These are phyloP conservation scores for Forbesichthys papilliferus DNA, from an alignment of 2,113 vertebrate genomes.

Conservation along the genomic window DNA sequence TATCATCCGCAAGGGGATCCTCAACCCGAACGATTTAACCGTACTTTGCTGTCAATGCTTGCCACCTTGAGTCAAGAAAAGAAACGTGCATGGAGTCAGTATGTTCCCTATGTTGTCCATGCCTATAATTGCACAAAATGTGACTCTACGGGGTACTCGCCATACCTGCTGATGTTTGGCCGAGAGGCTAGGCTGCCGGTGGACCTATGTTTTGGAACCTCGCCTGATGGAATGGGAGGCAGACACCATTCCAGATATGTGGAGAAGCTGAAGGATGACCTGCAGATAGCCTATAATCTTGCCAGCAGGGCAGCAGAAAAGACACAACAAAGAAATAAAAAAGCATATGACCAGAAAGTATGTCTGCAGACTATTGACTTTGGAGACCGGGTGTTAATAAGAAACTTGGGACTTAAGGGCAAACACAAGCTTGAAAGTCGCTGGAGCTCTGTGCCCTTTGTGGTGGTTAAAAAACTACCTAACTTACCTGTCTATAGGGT, in stretches of 20 bases:
- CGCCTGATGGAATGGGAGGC: no score
- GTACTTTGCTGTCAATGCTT: neutral
- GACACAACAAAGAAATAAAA: constrained; percentile 2
- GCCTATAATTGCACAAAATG: no score
- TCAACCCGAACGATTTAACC: constrained; percentile 1
- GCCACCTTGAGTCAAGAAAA: neutral
- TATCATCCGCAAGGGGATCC: constrained; percentile 3
- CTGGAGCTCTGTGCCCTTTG: constrained; percentile 13
- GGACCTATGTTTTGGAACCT: no score
- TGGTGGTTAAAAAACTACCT: neutral
- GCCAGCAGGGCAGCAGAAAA: neutral
- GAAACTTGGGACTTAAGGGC: neutral
- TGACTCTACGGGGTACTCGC: no score
- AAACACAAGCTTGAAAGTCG: constrained; percentile 11
- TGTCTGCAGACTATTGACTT: neutral
- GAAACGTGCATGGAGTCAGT: neutral
- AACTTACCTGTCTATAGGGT: constrained; percentile 2
- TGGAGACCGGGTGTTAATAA: neutral
- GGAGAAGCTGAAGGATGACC: no score
- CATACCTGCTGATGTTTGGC: no score
- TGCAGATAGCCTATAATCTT: neutral
- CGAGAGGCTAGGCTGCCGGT: no score
- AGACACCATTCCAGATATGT: no score
- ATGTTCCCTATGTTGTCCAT: no score
- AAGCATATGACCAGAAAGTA: neutral